Evolutionary conservation across 2,888 invertebrate genomes (phyloP).

Genomic region (Lasiommata megera): DNA sequence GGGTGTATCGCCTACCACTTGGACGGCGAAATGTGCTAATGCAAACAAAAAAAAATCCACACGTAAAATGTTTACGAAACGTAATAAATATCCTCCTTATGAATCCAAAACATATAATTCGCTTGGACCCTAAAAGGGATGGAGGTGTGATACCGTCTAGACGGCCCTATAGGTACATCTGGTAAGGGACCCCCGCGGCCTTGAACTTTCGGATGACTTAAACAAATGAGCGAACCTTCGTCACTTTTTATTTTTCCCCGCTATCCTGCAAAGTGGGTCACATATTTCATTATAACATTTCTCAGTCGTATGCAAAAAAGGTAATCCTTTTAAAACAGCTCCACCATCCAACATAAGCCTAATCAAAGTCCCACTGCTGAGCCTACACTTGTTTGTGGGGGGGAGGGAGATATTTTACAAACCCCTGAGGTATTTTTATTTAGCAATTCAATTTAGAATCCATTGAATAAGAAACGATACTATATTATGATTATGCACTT

Average conservation of each 20-base stretch:
- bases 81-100: constrained; percentile 15
- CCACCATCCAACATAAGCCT: too few relatives aligned
- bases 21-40: too few relatives aligned
- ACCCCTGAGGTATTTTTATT: too few relatives aligned
- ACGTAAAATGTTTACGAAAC: too few relatives aligned
- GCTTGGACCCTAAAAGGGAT: constrained; percentile 68
- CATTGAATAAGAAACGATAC: too few relatives aligned
- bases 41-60: too few relatives aligned
- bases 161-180: constrained; percentile 74
- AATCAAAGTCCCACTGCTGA: too few relatives aligned
- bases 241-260: constrained; percentile 32
- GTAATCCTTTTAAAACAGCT: background rate
- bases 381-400: too few relatives aligned
- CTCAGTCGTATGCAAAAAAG: background rate
- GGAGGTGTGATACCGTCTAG: constrained; percentile 77
- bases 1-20: too few relatives aligned
- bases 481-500: too few relatives aligned
- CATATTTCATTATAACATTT: background rate
- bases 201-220: constrained; percentile 75
- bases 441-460: too few relatives aligned
- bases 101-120: constrained; percentile 59
- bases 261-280: constrained; percentile 18
- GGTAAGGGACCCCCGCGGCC: constrained; percentile 75
- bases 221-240: constrained; percentile 68
- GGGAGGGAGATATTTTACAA: too few relatives aligned